phyloP scores from a whole-genome alignment of 2,797 vertebrate genomes.

The Onychomys leucogaster region DNA sequence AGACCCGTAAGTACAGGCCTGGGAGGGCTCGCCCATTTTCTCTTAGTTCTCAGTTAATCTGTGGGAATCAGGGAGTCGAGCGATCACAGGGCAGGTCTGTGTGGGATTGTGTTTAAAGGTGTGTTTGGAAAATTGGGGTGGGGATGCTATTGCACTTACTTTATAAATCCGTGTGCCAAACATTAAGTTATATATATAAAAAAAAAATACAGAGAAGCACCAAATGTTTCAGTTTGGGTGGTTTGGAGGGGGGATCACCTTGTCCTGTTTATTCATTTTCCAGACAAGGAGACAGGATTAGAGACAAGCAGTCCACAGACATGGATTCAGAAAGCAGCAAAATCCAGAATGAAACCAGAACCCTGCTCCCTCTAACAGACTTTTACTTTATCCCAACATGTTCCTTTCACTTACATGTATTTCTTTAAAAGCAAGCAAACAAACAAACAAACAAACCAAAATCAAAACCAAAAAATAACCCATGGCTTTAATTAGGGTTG shows the following conservation, averaged over 20 bases:
- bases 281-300: not conserved
- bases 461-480: not conserved
- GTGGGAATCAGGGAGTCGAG: conserved; percentile 8
- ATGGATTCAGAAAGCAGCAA: not conserved
- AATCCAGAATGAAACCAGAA: not conserved
- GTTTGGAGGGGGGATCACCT: not conserved
- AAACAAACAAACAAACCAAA: too few relatives aligned
- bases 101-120: conserved; percentile 39
- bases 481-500: not conserved
- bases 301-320: not conserved
- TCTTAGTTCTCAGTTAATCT: not conserved
- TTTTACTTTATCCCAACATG: not conserved
- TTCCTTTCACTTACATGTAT: not conserved
- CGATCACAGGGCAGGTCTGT: not conserved
- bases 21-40: not conserved
- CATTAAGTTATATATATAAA: conserved; percentile 53
- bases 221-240: conserved; percentile 13
- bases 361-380: not conserved
- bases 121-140: conserved; percentile 11
- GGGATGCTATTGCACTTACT: conserved; percentile 14
- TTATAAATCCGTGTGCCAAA: not conserved
- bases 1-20: conserved; percentile 93
- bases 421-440: not conserved
- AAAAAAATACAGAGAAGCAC: conserved; percentile 35
- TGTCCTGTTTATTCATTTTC: conserved; percentile 45